A percentile compares a stretch with the other conserved stretches of the same genome.
These are phyloP conservation scores for Zosterops lateralis DNA, from an alignment of 2,113 vertebrate species.

Conservation along the genomic window DNA sequence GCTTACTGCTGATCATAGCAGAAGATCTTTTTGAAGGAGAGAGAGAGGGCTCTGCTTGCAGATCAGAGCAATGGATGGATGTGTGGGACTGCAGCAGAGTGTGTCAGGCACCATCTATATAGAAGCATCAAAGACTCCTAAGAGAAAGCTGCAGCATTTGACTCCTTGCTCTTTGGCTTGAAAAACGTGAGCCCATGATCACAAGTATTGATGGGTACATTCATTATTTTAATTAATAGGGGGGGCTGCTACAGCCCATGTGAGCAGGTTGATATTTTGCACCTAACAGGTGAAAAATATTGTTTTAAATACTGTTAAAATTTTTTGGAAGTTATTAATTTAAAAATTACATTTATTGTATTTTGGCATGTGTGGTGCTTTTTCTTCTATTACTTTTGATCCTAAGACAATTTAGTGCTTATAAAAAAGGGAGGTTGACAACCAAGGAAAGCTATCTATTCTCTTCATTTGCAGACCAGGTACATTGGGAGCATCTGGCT, in stretches of 20 bases:
- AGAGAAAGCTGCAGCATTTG: neutral
- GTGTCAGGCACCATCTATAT: neutral
- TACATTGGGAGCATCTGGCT: neutral
- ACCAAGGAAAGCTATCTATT: neutral
- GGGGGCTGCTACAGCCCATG: neutral
- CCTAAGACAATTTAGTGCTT: neutral
- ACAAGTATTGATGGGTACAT: neutral
- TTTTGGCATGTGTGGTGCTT: neutral
- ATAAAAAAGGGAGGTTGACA: neutral
- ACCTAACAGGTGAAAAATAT: neutral
- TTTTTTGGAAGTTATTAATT: neutral
- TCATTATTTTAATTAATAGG: neutral
- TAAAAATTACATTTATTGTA: neutral
- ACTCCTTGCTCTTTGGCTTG: neutral
- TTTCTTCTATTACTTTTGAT: neutral
- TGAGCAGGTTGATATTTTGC: neutral
- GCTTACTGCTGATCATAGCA: neutral
- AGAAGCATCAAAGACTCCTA: neutral
- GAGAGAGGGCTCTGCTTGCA: neutral
- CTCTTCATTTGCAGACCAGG: neutral
- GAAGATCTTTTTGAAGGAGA: neutral
- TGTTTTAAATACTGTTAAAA: neutral
- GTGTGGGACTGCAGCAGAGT: neutral
- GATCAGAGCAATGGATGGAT: fast-evolving
- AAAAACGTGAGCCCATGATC: neutral